phyloP scores from a whole-genome alignment of 2,113 vertebrate species.

The Gadus chalcogrammus region DNA sequence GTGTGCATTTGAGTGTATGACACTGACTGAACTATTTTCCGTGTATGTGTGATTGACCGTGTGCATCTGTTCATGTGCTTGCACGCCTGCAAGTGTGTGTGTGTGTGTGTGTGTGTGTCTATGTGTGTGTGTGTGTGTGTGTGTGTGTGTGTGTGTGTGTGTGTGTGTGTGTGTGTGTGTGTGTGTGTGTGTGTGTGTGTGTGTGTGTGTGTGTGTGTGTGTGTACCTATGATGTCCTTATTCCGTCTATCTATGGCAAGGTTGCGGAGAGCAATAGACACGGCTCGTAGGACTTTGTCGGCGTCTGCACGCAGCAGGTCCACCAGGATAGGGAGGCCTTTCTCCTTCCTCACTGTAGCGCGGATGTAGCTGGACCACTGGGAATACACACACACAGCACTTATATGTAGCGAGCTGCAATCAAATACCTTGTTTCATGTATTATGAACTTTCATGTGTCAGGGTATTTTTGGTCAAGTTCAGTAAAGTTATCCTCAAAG shows the following conservation, averaged over 20 bases:
- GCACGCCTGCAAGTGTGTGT: no score
- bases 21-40: no score
- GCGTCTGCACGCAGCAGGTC: constrained; percentile 74
- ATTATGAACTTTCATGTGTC: no score
- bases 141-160: constrained; percentile 10
- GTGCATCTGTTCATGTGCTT: no score
- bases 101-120: no score
- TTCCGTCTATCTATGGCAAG: constrained; percentile 89
- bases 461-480: no score
- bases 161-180: constrained; percentile 1
- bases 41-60: no score
- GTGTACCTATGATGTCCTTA: constrained; percentile 92
- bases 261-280: constrained; percentile 74
- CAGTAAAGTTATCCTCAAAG: no score
- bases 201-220: not conserved
- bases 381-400: not conserved
- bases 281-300: constrained; percentile 76
- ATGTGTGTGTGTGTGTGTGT: no score
- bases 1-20: not conserved
- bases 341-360: constrained; percentile 91
- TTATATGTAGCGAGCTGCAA: not conserved
- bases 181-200: not conserved
- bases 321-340: constrained; percentile 83
- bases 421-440: no score
- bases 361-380: constrained; percentile 97